Conservation (phyloP, 2,113 vertebrate species). For the Tretioscincus oriximinensis region DNA sequence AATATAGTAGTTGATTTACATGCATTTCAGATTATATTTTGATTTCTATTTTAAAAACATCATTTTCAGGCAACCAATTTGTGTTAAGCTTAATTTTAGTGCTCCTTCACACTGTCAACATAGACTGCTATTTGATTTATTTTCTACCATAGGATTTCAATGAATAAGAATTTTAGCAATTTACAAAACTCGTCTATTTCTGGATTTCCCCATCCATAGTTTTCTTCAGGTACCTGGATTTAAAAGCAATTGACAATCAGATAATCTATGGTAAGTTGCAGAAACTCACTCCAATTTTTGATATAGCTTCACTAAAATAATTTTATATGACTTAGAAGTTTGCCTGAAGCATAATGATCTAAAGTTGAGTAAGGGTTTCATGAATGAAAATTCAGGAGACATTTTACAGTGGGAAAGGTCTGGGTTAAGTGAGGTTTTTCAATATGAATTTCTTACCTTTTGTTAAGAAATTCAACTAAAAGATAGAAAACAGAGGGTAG, state of each 20-base stretch:
- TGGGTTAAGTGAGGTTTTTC: not conserved
- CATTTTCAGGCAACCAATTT: not conserved
- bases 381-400: conserved; percentile 9
- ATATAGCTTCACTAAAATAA: conserved; percentile 15
- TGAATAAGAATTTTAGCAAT: not conserved
- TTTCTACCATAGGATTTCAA: not conserved
- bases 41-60: not conserved
- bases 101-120: not conserved
- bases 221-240: not conserved
- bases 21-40: not conserved
- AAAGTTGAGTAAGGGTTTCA: not conserved
- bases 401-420: conserved; percentile 15
- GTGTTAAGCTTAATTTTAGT: not conserved
- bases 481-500: too few species aligned
- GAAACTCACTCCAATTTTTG: conserved; percentile 1
- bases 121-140: conserved; percentile 10
- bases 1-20: not conserved
- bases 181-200: not conserved
- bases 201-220: not conserved
- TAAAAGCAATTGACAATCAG: conserved; percentile 4
- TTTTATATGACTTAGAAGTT: conserved; percentile 4
- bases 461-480: too few species aligned
- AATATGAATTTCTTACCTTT: conserved; percentile 18
- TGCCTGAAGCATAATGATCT: conserved; percentile 9
- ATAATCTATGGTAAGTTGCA: not conserved